Evolutionary conservation across 2,113 vertebrate genomes (phyloP), one percentile per base, ranked within the genome.

Genomic region (Oncorhynchus gorbuscha): DNA sequence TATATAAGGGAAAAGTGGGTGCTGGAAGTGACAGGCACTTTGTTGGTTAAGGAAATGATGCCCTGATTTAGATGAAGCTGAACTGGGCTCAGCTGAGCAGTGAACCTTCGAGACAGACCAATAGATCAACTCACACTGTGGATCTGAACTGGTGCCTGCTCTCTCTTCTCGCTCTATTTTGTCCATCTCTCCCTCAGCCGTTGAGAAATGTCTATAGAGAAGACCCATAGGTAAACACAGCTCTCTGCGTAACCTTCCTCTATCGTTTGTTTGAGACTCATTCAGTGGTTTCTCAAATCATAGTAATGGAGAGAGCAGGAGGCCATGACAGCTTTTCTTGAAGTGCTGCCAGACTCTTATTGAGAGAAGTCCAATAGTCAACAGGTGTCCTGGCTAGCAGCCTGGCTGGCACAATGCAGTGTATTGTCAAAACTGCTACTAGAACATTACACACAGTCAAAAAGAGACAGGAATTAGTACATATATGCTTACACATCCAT

Each of bases 321-420:
- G n/a, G 59, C 59, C n/a, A 72, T 30, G 18, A 48, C 67, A 77
- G 81, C 87, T 83, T 84, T 82, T 82, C 75, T 79, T 35, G 59
- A 73, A 76, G 81, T 76, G 80, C 83, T 83, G 79, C 75, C 67
- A 70, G 67, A 69, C 39, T 45, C 67, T 62, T 22, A 62, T 5
- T 22, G 71, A 79, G 66, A 26, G 26, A 18, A 69, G 69, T 80
- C 79, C 78, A 61, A 75, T 83, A 82, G 81, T 59, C 55, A 67
- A 7, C 32, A 49, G 67, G 67, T 69, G 32, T 16, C 67, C 67
- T 45, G 32, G 67, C 32, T 20, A 45, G 16, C 32, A 45, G 67
- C 32, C 18, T 35, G 18, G 30, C 67, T 32, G 9, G 18, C 28
- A 69, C 32, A 32, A 69, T 22, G 18, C 13, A 69, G 66, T 20